Conservation (phyloP, 2,113 vertebrate species). For the Paramormyrops kingsleyae region DNA sequence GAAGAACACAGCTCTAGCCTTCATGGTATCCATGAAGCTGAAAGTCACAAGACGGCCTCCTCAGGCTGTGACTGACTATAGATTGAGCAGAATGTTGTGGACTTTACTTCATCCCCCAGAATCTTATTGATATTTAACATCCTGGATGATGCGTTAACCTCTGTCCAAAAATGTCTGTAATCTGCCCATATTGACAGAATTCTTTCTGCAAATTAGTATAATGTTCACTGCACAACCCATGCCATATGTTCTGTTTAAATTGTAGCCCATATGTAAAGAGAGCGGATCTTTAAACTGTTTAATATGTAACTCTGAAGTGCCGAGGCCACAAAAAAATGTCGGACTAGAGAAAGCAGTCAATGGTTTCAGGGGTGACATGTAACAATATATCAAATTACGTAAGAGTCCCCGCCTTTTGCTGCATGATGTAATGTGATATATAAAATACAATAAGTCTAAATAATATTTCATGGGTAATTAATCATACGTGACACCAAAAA, state of each 20-base stretch:
- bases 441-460: neutral
- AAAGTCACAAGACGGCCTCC: neutral
- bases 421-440: neutral
- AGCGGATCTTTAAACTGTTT: neutral
- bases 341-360: neutral
- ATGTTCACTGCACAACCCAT: neutral
- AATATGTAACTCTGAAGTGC: neutral
- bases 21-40: neutral
- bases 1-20: neutral
- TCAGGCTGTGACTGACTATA: neutral
- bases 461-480: neutral
- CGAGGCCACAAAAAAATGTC: neutral
- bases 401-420: neutral
- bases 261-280: neutral
- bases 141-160: conserved; percentile 17
- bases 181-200: neutral
- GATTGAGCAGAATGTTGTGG: neutral
- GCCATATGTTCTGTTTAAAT: neutral
- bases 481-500: neutral
- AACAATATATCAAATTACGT: neutral
- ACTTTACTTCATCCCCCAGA: conserved; percentile 11
- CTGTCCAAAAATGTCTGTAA: neutral
- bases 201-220: neutral
- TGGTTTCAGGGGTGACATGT: neutral
- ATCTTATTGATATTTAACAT: neutral